Base-by-base conservation (phyloP, 1,140 invertebrate species). In the Venturia canescens region DNA sequence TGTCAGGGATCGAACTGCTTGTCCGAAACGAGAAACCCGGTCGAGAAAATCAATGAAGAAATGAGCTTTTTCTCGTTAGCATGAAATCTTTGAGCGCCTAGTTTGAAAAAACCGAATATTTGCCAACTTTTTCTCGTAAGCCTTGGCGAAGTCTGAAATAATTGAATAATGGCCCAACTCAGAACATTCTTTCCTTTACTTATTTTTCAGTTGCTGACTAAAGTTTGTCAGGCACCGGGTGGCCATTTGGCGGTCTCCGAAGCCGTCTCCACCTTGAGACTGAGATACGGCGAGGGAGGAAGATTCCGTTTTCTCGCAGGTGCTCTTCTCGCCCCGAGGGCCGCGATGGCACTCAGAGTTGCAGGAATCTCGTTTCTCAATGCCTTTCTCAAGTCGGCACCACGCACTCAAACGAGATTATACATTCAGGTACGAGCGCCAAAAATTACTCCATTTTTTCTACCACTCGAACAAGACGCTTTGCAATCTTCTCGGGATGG, bases 281-380 rank as follows among this genome's bases (percentile, higher is more conserved):
- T 99, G 0, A 93, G 97, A 44, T 97, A 97, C 87, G 97, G 97
- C 26, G 98, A 99, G 88, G 97, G 97, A 0, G 97, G 98, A 4
- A 93, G 98, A 84, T 98, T 98, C 90, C 94, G 97, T 76, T 96
- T 98, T 86, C 93, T 98, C 0, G 95, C 98, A 11, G 97, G 97
- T 3, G 97, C 98, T 91, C 93, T 98, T 29, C 95, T 95, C 82
- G 93, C 92, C 16, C 86, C 91, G 11, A 95, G 96, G 83, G 93
- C 94, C 0, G 95, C 95, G 0, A 92, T 92, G 3, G 96, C 96
- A 60, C 93, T 98, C 2, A 93, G 98, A 86, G 94, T 95, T n/a
- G 94, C 95, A 6, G 97, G 97, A 9, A 92, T 99, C 38, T 94
- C 94, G 67, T 98, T 98, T 88, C 92, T 98, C 27, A 98, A 98